Evolutionary conservation across 2,888 invertebrate species (phyloP), one percentile per base, ranked within the genome.

Genomic region (Lochmaea crataegi): DNA sequence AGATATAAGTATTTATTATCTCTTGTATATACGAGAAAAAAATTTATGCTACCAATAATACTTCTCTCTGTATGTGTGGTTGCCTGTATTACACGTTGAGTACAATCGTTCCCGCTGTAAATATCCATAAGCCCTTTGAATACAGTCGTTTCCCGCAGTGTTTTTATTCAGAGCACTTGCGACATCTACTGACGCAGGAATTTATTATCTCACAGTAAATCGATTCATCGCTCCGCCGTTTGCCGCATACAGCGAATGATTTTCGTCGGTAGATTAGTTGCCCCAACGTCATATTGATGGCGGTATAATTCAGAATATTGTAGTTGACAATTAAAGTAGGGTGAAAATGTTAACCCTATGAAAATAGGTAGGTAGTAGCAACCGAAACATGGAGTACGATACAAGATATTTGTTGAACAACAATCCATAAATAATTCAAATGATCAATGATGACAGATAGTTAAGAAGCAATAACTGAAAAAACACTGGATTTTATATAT

Each of bases 311-410:
- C 11, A 41, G 18, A 68, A 11, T 26, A 41, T 42, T 32, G 68
- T 63, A 63, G 63, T 38, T 41, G 68, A 68, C 9, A 58, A 58
- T 12, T 32, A 32, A 41, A 63, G 42, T 41, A 41, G 38, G 42
- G 61, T 63, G 18, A n/a, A 63, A 63, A 63, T 41, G 18, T 58
- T 16, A 42, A 63, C 18, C 42, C 61, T 26, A 64, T 45, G 45
- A 67, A 58, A 42, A 70, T 64, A 57, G 69, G 41, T 64, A 70
- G 70, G 41, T 64, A 70, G 70, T 70, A 41, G 70, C 57, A 38
- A 70, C 26, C 64, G 64, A 70, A 70, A 70, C 70, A 70, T 70
- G 70, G 57, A 57, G 45, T 64, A 57, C 16, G 22, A 10, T 11
- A 65, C 64, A 56, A 57, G 53, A 56, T 16, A 57, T 65, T 64